These are phyloP conservation scores for Larimichthys crocea DNA, from an alignment of 2,113 vertebrate genomes.

Conservation along the genomic window DNA sequence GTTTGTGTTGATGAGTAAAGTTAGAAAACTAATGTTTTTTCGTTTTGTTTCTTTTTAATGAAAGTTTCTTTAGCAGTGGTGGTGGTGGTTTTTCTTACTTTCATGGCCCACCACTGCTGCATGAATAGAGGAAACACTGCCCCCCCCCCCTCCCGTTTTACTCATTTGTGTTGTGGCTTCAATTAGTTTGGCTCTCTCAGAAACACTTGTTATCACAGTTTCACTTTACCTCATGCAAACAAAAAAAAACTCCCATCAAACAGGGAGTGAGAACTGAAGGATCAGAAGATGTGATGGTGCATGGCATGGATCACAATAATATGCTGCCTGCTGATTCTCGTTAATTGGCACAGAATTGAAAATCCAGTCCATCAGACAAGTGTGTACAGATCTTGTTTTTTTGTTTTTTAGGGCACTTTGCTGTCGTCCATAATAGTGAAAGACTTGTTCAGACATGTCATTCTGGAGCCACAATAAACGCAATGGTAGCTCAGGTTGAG, in stretches of 20 bases:
- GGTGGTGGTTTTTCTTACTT: constrained; percentile 42
- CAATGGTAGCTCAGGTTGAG: constrained; percentile 56
- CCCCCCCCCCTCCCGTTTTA: constrained; percentile 44
- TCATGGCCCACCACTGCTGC: constrained; percentile 58
- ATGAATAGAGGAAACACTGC: constrained; percentile 67
- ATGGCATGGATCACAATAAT: constrained; percentile 38
- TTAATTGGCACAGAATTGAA: constrained; percentile 49
- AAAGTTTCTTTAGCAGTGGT: constrained; percentile 47
- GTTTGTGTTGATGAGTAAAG: constrained; percentile 57
- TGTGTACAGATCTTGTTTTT: constrained; percentile 45
- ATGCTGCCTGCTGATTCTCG: constrained; percentile 46
- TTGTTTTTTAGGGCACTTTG: constrained; percentile 44
- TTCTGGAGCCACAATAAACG: constrained; percentile 62
- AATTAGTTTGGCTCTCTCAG: constrained; percentile 38
- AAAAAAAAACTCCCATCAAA: constrained; percentile 22
- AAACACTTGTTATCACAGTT: constrained; percentile 54
- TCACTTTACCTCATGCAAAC: constrained; percentile 54
- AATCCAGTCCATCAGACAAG: constrained; percentile 35
- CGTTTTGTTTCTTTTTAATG: constrained; percentile 23
- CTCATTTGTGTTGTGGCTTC: constrained; percentile 64
- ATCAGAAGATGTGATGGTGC: constrained; percentile 38
- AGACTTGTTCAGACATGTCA: constrained; percentile 48
- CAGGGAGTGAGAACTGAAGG: constrained; percentile 25
- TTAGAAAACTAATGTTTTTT: constrained; percentile 32
- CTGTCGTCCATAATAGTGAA: constrained; percentile 37